phyloP scores from a whole-genome alignment of 2,888 invertebrate genomes.

The Lasioglossum zephyrum region DNA sequence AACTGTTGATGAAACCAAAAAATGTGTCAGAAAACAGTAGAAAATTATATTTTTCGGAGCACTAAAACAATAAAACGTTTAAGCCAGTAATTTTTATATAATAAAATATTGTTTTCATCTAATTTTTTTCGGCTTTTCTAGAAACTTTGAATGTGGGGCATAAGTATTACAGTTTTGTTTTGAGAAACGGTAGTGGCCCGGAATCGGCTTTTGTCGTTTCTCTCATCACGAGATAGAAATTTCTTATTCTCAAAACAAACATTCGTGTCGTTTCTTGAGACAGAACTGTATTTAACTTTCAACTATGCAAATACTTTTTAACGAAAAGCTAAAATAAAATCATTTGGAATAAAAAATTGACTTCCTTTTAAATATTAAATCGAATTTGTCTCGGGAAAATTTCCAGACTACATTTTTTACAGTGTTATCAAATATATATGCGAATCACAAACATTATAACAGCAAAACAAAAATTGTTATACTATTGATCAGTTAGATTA shows the following conservation, averaged over 20 bases:
- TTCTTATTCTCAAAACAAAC: too few relatives aligned
- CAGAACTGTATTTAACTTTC: background rate
- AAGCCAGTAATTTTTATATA: background rate
- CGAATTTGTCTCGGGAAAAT: background rate
- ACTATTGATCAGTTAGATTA: conserved; percentile 32
- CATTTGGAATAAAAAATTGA: background rate
- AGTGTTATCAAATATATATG: conserved; percentile 28
- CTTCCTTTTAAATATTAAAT: background rate
- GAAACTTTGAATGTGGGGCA: background rate
- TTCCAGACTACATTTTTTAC: background rate
- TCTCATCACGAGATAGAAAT: background rate
- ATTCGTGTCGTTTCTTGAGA: too few relatives aligned
- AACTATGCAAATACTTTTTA: background rate
- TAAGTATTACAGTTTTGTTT: background rate
- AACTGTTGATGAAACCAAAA: background rate
- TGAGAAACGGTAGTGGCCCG: too few relatives aligned
- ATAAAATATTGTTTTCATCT: background rate
- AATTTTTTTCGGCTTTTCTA: background rate
- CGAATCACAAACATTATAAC: conserved; percentile 20
- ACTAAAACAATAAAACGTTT: background rate
- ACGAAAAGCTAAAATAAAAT: background rate
- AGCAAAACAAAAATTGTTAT: conserved; percentile 10
- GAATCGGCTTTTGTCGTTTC: too few relatives aligned
- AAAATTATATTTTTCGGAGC: background rate
- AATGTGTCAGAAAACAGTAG: background rate